Percentiles rank a stretch among this genome's conserved stretches.
Conservation (phyloP, 2,797 vertebrate species). For the Salarias fasciatus region DNA sequence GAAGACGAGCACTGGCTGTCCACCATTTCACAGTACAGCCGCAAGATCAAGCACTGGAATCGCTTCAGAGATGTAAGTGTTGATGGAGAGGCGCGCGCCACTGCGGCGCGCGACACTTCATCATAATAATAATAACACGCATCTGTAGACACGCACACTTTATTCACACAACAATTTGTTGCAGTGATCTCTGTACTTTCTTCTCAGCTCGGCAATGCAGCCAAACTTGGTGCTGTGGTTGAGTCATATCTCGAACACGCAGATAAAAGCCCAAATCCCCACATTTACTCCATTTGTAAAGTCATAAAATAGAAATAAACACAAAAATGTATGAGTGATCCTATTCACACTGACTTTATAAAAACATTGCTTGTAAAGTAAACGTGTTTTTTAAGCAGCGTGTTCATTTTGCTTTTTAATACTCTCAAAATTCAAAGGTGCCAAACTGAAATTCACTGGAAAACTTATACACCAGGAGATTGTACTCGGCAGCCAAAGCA, state of each 20-base stretch:
- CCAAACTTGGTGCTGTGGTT: constrained; percentile 38
- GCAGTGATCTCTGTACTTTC: constrained; percentile 24
- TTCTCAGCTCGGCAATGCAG: background rate
- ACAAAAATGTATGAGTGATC: too few species aligned
- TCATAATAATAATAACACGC: background rate
- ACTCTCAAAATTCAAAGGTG: too few species aligned
- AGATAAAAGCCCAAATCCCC: background rate
- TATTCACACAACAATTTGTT: background rate
- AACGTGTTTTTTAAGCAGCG: too few species aligned
- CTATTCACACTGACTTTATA: too few species aligned
- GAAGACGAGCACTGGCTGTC: constrained; percentile 99
- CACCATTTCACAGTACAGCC: constrained; percentile 97
- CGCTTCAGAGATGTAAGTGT: constrained; percentile 96
- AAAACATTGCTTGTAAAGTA: too few species aligned
- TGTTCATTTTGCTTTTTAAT: too few species aligned
- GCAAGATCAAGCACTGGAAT: constrained; percentile 99
- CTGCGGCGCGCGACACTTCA: constrained; percentile 53
- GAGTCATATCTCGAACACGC: background rate
- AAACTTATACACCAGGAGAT: too few species aligned
- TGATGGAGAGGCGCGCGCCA: constrained; percentile 52
- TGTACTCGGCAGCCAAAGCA: too few species aligned
- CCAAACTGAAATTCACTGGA: too few species aligned
- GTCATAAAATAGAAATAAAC: too few species aligned
- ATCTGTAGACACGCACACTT: too few species aligned
- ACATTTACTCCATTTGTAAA: background rate